Base-by-base conservation (phyloP, 2,797 vertebrate species). In the Notolepis coatsorum region DNA sequence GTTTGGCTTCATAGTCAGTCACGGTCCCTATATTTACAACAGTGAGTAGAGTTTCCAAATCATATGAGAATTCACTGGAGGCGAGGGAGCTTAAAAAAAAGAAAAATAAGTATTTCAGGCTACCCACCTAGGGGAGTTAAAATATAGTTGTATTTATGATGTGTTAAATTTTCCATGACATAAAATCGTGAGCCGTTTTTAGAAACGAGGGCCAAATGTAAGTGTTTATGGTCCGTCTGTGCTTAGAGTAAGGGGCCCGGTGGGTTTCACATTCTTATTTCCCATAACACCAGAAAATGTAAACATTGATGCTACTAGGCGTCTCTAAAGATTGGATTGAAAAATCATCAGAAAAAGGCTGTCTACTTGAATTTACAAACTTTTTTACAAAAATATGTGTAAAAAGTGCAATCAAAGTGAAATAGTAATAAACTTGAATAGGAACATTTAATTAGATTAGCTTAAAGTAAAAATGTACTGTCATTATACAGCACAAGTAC, bases 101-200 rank as follows among this genome's bases (percentile, higher is more conserved):
- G 64, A 15, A 20, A 53, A 69, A 70, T 65, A 70, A 73, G 46
- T 74, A 82, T 88, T 85, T 71, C 18, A 63, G 66, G 53, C 46
- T 63, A 52, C 65, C 21, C 70, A 80, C 58, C 61, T 64, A 51
- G 71, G 68, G 71, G 66, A 61, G 67, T 72, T 62, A 74, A 38
- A 43, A 72, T 74, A 59, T 28, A 65, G 72, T 57, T 55, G 30
- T 75, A 72, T 81, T 87, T 82, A 88, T 81, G 80, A 83, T 62
- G 69, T 87, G 79, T 81, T 82, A 77, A 81, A 82, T 83, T 89
- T 88, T 88, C 84, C 81, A 74, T 90, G 82, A 88, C 86, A 84
- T 77, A 64, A 80, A 78, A 81, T 67, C 21, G 65, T 76, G 20
- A 74, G 66, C 72, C 52, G 43, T 41, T 35, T 38, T 75, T 57